A percentile compares a stretch with the other conserved stretches of the same genome.
Evolutionary conservation across 2,113 vertebrate genomes (phyloP).

Genomic region (Bubalus kerabau): DNA sequence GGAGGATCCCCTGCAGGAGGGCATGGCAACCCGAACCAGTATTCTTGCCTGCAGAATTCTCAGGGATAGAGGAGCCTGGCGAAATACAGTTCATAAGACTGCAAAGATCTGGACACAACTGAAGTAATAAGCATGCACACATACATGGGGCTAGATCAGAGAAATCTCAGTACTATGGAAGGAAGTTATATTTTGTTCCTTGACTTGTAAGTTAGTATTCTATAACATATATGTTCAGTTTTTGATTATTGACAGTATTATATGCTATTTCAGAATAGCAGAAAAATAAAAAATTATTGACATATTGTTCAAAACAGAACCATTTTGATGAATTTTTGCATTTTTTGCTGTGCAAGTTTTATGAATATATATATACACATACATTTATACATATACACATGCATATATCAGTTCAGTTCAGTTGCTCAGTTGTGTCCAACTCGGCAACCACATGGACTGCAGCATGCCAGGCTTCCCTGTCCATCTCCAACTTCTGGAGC

Average conservation of each 20-base stretch:
- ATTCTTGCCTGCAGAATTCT: background rate
- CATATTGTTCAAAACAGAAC: background rate
- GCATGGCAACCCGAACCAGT: background rate
- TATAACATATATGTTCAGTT: background rate
- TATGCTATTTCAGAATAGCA: background rate
- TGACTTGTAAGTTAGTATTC: background rate
- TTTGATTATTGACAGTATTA: background rate
- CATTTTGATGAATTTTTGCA: background rate
- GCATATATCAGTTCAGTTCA: background rate
- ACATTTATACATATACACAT: background rate
- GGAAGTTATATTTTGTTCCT: background rate
- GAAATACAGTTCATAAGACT: background rate
- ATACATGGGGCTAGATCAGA: background rate
- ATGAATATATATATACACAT: background rate
- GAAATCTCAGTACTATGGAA: background rate
- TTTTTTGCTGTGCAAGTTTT: background rate
- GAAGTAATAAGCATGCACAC: background rate
- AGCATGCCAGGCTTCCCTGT: background rate
- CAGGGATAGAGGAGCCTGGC: background rate
- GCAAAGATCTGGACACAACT: background rate
- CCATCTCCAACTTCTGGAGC: background rate
- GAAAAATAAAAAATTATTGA: background rate
- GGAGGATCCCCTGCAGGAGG: background rate
- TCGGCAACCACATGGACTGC: rapidly evolving
- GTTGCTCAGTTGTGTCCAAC: background rate